Evolutionary conservation across 2,888 invertebrate species (phyloP).

Genomic region (Drosophila mettleri): DNA sequence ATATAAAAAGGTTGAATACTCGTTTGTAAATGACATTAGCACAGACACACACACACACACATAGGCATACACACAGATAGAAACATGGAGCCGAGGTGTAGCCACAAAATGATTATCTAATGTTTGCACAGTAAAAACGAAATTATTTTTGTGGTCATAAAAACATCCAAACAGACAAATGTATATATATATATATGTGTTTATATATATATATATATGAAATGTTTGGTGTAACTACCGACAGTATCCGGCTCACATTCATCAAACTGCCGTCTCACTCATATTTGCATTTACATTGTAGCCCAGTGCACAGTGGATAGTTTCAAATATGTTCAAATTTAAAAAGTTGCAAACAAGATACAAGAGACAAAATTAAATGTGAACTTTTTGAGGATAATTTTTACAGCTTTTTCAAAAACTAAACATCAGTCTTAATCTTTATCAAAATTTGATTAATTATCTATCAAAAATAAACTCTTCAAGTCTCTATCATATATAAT

Average conservation of each 20-base stretch:
- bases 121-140: constrained; percentile 75
- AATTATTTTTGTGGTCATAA: constrained; percentile 73
- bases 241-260: constrained; percentile 59
- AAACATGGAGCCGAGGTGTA: constrained; percentile 12
- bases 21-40: constrained; percentile 51
- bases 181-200: constrained; percentile 6
- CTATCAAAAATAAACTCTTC: too few relatives aligned
- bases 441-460: too few relatives aligned
- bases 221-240: constrained; percentile 36
- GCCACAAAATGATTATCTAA: constrained; percentile 76
- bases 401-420: too few relatives aligned
- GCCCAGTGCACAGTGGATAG: constrained; percentile 50
- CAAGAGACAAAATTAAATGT: too few relatives aligned
- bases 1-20: constrained; percentile 24
- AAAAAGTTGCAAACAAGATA: not conserved
- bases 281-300: constrained; percentile 66
- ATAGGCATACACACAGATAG: constrained; percentile 10
- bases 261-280: constrained; percentile 55
- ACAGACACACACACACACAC: constrained; percentile 16
- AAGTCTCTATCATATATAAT: not conserved
- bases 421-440: too few relatives aligned
- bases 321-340: not conserved
- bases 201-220: not conserved
- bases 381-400: too few relatives aligned
- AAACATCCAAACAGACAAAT: constrained; percentile 44